Base-by-base conservation (phyloP, 2,888 invertebrate species). In the Cheilosia vulpina region DNA sequence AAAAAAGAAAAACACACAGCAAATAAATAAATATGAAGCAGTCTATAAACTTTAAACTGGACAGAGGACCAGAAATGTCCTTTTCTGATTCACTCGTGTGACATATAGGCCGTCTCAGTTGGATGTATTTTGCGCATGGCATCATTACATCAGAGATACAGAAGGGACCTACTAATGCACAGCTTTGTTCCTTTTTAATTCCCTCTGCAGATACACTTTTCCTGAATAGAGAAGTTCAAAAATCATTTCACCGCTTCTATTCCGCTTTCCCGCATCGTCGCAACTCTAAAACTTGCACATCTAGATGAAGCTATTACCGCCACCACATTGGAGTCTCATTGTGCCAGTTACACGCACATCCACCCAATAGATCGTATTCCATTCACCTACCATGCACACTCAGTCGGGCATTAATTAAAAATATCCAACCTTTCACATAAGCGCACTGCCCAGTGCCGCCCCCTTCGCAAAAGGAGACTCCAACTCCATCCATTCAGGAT, bases 331-430 rank as follows among this genome's bases (percentile, higher is more conserved):
- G 5, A n/a, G 47, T 5, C 15, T 43, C 5, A 43, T 43, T 43
- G 7, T n/a, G 17, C 11, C 9, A 17, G 47, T 17, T 17, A n/a
- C 19, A 19, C 9, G 47, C n/a, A 47, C 7, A 45, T 6, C 45
- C 45, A 6, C 1, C 17, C 45, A 45, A 45, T 6, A 27, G 27
- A 27, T 0, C 27, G 7, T 5, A 45, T 19, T 47, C 17, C 19
- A 6, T 47, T 19, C 19, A 47, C 47, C 34, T 66, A 62, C 62
- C 60, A 31, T 24, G 24, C 43, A 66, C n/a, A 60, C 19, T 38
- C 69, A 55, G 60, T 76, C 47, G 43, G 45, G 75, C 69, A 62
- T 71, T 84, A 84, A 84, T 84, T 80, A 80, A 84, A 84, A 84
- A 80, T 71, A 66, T 55, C 55, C 69, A 60, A 75, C 75, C 75